phyloP scores from a whole-genome alignment of 2,797 vertebrate species.

The Dallia pectoralis region DNA sequence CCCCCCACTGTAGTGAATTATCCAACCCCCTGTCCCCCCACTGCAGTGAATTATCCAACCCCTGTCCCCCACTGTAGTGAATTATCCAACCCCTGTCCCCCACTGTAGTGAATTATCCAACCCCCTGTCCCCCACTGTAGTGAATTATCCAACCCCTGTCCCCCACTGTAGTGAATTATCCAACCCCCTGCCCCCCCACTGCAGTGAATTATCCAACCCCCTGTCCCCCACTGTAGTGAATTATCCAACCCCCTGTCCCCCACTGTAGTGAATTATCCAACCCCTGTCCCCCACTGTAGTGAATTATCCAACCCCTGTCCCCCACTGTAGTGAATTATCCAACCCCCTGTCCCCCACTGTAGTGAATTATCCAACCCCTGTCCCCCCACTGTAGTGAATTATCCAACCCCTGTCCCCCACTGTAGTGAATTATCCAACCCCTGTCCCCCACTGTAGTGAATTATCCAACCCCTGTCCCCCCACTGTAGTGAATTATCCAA shows the following conservation, averaged over 20 bases:
- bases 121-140: not conserved
- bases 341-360: no score
- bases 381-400: not conserved
- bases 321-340: no score
- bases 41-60: no score
- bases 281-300: not conserved
- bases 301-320: not conserved
- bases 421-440: not conserved
- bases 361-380: no score
- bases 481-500: not conserved
- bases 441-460: not conserved
- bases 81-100: not conserved
- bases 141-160: not conserved
- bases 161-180: no score
- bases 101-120: not conserved
- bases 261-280: not conserved
- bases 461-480: not conserved
- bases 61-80: not conserved
- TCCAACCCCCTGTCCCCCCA: no score
- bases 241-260: not conserved
- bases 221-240: not conserved
- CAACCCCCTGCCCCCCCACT: no score
- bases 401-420: no score
- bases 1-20: no score
- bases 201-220: no score